Conservation (phyloP, 2,113 vertebrate genomes). For the Ibidorhyncha struthersii region DNA sequence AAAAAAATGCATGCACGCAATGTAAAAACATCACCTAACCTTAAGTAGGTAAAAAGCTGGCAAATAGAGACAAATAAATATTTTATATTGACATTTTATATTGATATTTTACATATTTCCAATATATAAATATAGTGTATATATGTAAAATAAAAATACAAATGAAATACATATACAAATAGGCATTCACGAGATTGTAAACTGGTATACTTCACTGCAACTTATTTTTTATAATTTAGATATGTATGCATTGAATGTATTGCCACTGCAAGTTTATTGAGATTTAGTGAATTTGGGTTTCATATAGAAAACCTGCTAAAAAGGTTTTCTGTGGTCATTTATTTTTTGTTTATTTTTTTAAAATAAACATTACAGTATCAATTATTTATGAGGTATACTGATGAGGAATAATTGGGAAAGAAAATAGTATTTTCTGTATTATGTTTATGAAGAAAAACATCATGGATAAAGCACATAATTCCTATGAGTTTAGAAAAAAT, state of each 20-base stretch:
- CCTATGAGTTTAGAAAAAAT: background rate
- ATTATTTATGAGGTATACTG: background rate
- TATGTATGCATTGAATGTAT: slow-evolving; percentile 39
- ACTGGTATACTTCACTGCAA: background rate
- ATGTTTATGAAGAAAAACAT: slow-evolving; percentile 1
- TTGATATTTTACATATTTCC: background rate
- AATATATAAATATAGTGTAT: background rate
- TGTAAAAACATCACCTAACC: background rate
- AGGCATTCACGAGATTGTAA: background rate
- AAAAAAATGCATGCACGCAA: background rate
- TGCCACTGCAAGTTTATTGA: slow-evolving; percentile 28
- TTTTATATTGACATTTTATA: background rate
- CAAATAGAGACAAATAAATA: background rate
- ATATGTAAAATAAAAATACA: background rate
- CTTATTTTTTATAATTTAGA: slow-evolving; percentile 60
- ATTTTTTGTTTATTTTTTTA: background rate
- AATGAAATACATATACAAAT: background rate
- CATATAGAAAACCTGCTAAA: slow-evolving; percentile 14
- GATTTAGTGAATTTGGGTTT: slow-evolving; percentile 45
- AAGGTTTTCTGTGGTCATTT: background rate
- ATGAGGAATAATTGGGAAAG: background rate
- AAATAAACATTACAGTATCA: slow-evolving; percentile 13
- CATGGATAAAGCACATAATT: background rate
- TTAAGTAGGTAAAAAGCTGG: background rate
- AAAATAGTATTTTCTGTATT: background rate